Conservation (phyloP, 2,113 vertebrate species). For the Spea multiplicata region DNA sequence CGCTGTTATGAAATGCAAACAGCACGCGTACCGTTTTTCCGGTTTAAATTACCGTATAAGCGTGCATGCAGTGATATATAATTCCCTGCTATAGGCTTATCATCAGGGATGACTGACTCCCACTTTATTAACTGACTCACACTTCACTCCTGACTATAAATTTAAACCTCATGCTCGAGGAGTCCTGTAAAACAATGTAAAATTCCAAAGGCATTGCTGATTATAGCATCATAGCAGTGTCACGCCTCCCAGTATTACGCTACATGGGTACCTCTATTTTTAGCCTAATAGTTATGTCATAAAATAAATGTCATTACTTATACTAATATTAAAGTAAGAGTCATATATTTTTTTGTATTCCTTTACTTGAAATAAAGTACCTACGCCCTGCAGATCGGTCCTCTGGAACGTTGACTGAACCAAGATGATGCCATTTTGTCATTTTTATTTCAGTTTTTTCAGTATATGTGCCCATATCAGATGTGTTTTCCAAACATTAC, state of each 20-base stretch:
- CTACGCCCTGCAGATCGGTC: no score
- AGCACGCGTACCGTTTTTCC: background rate
- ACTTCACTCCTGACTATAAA: constrained; percentile 1
- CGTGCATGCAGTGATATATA: background rate
- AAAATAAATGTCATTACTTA: background rate
- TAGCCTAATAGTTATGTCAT: constrained; percentile 2
- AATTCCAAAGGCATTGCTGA: constrained; percentile 9
- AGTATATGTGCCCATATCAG: no score
- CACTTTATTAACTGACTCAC: constrained; percentile 6
- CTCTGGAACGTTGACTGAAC: no score
- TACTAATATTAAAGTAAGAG: background rate
- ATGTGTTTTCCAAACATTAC: no score
- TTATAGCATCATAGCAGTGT: background rate
- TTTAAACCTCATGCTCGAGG: constrained; percentile 6
- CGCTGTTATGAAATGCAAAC: background rate
- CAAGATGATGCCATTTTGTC: no score
- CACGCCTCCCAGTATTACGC: constrained; percentile 3
- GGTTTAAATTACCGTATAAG: background rate
- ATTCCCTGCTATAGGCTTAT: background rate
- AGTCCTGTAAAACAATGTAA: constrained; percentile 1
- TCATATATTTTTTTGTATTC: no score
- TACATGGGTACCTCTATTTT: background rate
- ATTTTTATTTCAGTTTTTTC: no score
- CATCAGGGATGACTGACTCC: background rate
- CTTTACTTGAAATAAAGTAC: no score